Percentiles rank a stretch among this genome's conserved stretches.
These are phyloP conservation scores for Schizopygopsis pylzovi DNA, from an alignment of 2,797 vertebrate species.

Conservation along the genomic window DNA sequence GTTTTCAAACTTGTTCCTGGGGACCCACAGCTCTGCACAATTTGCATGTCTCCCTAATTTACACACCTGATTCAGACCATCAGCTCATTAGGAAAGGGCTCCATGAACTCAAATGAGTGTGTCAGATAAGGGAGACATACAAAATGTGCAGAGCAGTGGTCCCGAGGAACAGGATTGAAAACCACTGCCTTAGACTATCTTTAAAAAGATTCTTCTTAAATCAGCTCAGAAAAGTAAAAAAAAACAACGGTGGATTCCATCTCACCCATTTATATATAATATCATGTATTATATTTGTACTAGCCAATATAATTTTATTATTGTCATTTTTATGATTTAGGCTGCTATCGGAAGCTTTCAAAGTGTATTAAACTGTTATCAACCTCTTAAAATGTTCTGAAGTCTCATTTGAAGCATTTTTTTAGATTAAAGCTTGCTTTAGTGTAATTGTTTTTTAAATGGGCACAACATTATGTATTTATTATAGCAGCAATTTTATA, in stretches of 20 bases:
- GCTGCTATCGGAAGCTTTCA: background rate
- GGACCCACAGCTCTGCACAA: too few species aligned
- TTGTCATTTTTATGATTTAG: background rate
- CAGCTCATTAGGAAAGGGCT: too few species aligned
- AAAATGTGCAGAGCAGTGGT: too few species aligned
- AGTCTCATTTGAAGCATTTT: background rate
- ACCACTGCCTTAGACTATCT: background rate
- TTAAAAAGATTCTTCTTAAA: background rate
- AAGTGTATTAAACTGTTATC: background rate
- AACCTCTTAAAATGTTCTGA: background rate
- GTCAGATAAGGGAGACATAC: too few species aligned
- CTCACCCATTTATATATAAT: background rate
- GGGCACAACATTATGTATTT: background rate
- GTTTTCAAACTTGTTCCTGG: too few species aligned
- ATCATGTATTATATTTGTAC: background rate
- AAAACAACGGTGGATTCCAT: background rate
- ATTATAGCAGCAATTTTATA: background rate
- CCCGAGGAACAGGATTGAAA: too few species aligned
- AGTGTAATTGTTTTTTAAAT: background rate
- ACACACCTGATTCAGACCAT: too few species aligned
- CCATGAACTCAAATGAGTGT: too few species aligned
- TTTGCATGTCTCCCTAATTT: too few species aligned
- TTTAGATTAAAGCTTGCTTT: background rate
- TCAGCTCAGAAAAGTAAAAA: background rate
- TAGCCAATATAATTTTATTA: background rate